Evolutionary conservation across 1,140 invertebrate genomes (phyloP).

Genomic region (Latrodectus geometricus): DNA sequence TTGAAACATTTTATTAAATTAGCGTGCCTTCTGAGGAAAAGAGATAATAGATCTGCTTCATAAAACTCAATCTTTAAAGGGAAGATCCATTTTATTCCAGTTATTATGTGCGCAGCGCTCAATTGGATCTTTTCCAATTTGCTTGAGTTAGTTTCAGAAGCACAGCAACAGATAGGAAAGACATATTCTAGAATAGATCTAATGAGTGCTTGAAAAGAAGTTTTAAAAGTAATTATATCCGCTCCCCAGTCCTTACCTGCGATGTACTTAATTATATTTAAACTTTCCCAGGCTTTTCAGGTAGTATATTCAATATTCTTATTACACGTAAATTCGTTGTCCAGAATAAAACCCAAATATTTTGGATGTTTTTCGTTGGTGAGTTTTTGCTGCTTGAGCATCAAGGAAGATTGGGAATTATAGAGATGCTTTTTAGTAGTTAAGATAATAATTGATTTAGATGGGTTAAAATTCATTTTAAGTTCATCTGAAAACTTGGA

Average conservation of each 20-base stretch:
- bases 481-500: no score
- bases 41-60: no score
- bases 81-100: background rate
- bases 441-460: no score
- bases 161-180: constrained; percentile 3
- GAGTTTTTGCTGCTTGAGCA: no score
- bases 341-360: no score
- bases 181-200: background rate
- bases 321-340: background rate
- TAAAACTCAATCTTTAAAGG: no score
- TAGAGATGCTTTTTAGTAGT: no score
- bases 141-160: background rate
- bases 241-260: background rate
- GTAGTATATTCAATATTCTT: background rate
- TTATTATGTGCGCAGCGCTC: background rate
- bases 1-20: no score
- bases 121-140: constrained; percentile 7
- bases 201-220: background rate
- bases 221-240: background rate
- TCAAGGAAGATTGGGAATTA: no score
- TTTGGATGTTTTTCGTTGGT: no score
- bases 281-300: background rate
- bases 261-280: background rate
- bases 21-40: no score
- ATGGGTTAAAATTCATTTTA: no score